Evolutionary conservation across 2,888 invertebrate genomes (phyloP).

Genomic region (Synergus laeviventris): DNA sequence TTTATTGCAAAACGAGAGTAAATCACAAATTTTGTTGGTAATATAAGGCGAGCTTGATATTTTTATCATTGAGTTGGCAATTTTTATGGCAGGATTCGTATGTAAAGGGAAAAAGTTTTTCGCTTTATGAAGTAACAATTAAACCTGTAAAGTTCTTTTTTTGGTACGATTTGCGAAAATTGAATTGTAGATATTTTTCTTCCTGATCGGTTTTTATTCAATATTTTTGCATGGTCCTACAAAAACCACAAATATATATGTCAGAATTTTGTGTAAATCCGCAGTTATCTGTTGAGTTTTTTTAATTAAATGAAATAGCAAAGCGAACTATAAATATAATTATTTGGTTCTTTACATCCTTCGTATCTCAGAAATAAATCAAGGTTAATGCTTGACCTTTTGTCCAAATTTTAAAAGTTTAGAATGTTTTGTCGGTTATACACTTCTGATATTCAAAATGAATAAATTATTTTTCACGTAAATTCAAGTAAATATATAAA

Average conservation of each 20-base stretch:
- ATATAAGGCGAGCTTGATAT: neutral
- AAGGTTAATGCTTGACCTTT: too few species aligned
- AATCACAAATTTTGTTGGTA: neutral
- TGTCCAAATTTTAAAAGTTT: too few species aligned
- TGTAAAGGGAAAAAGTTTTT: neutral
- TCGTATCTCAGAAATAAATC: neutral
- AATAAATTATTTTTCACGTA: too few species aligned
- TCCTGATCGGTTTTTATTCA: neutral
- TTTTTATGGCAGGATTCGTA: neutral
- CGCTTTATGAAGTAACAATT: neutral
- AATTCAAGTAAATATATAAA: neutral
- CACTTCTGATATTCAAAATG: too few species aligned
- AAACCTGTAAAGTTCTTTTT: neutral
- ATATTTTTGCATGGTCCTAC: neutral
- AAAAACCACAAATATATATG: neutral
- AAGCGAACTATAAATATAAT: neutral
- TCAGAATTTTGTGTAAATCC: too few species aligned
- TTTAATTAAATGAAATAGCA: neutral
- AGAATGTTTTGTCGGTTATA: too few species aligned
- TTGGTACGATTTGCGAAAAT: neutral
- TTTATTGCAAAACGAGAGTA: neutral
- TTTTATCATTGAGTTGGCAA: neutral
- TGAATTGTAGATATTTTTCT: neutral
- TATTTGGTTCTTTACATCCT: neutral
- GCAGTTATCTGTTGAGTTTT: too few species aligned